A percentile compares a stretch with the other conserved stretches of the same genome.
These are phyloP conservation scores for Sapajus apella DNA, from an alignment of 2,113 vertebrate species.

Conservation along the genomic window DNA sequence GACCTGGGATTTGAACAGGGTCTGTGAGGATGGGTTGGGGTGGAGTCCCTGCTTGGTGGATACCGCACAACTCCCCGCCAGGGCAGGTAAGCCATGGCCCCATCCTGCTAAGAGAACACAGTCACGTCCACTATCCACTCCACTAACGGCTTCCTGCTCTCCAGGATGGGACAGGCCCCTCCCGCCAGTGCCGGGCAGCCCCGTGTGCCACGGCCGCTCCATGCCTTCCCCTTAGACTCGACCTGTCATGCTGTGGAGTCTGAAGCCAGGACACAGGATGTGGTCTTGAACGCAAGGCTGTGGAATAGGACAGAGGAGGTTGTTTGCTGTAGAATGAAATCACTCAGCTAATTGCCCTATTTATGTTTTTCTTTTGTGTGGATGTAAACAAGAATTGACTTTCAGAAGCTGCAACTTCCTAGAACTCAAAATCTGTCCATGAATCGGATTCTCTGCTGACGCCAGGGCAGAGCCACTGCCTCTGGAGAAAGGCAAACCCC, in stretches of 20 bases:
- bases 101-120: neutral
- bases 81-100: neutral
- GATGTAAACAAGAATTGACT: neutral
- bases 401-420: neutral
- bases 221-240: no score
- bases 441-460: neutral
- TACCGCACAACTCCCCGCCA: neutral
- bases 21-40: neutral
- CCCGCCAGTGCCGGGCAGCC: neutral
- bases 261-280: neutral
- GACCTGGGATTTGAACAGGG: neutral
- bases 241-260: neutral
- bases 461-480: neutral
- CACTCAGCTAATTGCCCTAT: neutral
- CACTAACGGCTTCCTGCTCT: neutral
- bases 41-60: neutral
- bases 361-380: neutral
- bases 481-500: neutral
- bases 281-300: neutral
- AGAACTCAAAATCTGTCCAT: neutral
- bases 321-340: neutral
- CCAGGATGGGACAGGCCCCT: neutral
- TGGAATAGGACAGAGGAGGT: neutral
- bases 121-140: fast-evolving
- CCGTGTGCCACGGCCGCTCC: no score